A percentile compares a stretch with the other conserved stretches of the same genome.
phyloP scores from a whole-genome alignment of 2,113 vertebrate species.

The Perca fluviatilis region DNA sequence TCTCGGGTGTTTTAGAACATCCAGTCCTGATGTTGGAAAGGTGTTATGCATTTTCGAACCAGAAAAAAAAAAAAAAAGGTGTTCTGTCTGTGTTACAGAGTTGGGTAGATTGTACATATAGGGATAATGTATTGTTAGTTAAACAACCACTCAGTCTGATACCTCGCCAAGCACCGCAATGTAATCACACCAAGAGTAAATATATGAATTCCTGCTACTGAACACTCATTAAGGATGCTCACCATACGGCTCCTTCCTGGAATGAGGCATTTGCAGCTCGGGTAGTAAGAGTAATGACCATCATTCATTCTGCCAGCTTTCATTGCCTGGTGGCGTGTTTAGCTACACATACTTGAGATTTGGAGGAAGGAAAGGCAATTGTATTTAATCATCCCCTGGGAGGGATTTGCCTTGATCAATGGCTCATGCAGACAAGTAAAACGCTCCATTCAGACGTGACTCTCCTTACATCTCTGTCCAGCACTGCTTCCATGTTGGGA shows the following conservation, averaged over 20 bases:
- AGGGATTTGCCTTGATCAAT: constrained; percentile 67
- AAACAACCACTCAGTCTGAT: constrained; percentile 67
- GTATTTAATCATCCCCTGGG: constrained; percentile 69
- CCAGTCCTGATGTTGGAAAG: constrained; percentile 21
- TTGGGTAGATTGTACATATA: constrained; percentile 27
- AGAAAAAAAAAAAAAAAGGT: constrained; percentile 2
- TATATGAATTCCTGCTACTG: constrained; percentile 68
- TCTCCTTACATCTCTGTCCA: constrained; percentile 44
- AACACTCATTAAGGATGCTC: constrained; percentile 73
- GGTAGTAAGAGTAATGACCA: constrained; percentile 68
- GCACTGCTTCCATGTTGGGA: constrained; percentile 25
- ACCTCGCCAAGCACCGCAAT: constrained; percentile 50
- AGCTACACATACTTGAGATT: constrained; percentile 63
- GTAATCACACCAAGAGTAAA: constrained; percentile 74
- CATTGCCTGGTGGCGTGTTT: constrained; percentile 66
- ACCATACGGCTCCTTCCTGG: constrained; percentile 64
- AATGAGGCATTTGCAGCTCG: constrained; percentile 71
- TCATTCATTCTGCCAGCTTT: constrained; percentile 72
- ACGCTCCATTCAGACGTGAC: constrained; percentile 20
- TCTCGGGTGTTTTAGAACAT: constrained; percentile 29
- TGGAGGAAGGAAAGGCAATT: constrained; percentile 58
- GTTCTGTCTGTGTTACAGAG: constrained; percentile 10
- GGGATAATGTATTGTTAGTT: constrained; percentile 60
- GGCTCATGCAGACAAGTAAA: constrained; percentile 42
- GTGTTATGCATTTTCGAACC: constrained; percentile 43